Base-by-base conservation (phyloP, 2,797 vertebrate species). In the Halcyon badia region DNA sequence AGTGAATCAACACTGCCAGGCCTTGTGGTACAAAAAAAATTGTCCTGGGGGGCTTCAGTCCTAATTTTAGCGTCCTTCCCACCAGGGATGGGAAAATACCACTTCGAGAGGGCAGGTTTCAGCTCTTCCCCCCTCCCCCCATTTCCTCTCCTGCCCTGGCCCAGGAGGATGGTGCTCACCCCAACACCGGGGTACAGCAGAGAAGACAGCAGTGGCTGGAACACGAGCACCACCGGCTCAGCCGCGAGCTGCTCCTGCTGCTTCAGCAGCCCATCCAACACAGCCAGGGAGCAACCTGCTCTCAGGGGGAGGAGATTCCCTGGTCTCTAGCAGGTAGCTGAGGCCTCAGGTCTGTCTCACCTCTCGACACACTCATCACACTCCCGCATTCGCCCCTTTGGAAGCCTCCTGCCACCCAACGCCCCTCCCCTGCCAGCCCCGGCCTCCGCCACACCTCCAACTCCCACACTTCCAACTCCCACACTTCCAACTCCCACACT, bases 331-430 rank as follows among this genome's bases (percentile, higher is more conserved):
- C 24, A 90, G 48, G 44, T n/a, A 83, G 66, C 28, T 21, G 49
- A 84, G n/a, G 22, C 35, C 19, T 2, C 1, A 0, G 37, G 10
- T 82, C 60, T 21, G 9, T 41, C 37, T 28, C 46, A 5, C 9
- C 37, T 17, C 64, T 46, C 65, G 20, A 37, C 33, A 31, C 42
- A 37, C 5, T 0, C 52, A 42, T 15, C 18, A 3, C 3, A 0
- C 22, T 68, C 4, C 75, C 30, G 17, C 82, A 54, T 37, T 77
- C 8, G 2, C 60, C n/a, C 7, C 35, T 41, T 60, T 1, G 6
- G 64, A 42, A 76, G 5, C 39, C 52, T 81, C 61, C 21, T 56
- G 39, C 61, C 15, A 1, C 0, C 0, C 9, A 10, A 3, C 0
- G 15, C 39, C 42, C 2, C n/a, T 6, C 7, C 24, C 33, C 16